Evolutionary conservation across 2,113 vertebrate genomes (phyloP).

Genomic region (Sebastes schlegelii): DNA sequence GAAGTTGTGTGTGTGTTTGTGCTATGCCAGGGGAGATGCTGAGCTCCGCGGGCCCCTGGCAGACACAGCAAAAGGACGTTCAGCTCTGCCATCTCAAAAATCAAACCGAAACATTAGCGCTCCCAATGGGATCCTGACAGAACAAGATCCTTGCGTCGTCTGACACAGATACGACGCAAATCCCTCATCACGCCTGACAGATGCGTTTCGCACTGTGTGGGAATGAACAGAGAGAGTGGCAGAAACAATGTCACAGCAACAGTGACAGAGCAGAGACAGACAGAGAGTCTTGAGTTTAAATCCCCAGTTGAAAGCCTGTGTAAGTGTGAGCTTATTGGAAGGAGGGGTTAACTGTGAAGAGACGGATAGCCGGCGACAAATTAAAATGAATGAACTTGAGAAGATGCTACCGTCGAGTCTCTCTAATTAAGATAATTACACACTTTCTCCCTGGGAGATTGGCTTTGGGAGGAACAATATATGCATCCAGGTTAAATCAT

Average conservation of each 20-base stretch:
- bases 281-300: slow-evolving; percentile 19
- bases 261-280: slow-evolving; percentile 11
- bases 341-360: slow-evolving; percentile 50
- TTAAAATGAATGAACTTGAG: slow-evolving; percentile 73
- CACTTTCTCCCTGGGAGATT: slow-evolving; percentile 39
- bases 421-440: slow-evolving; percentile 73
- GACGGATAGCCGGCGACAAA: slow-evolving; percentile 56
- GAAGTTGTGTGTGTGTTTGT: slow-evolving; percentile 10
- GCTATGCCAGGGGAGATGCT: slow-evolving; percentile 32
- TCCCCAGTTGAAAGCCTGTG: slow-evolving; percentile 29
- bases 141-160: slow-evolving; percentile 43
- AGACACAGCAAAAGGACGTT: slow-evolving; percentile 40
- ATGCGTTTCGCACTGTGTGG: slow-evolving; percentile 39
- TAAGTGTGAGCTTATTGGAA: slow-evolving; percentile 34
- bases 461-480: slow-evolving; percentile 49
- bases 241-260: slow-evolving; percentile 22
- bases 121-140: slow-evolving; percentile 51
- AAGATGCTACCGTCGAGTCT: slow-evolving; percentile 44
- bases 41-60: slow-evolving; percentile 31
- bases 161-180: slow-evolving; percentile 59
- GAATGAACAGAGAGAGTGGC: slow-evolving; percentile 26
- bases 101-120: slow-evolving; percentile 57
- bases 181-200: slow-evolving; percentile 58
- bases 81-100: slow-evolving; percentile 44
- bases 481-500: slow-evolving; percentile 71